Percentiles rank a stretch among this genome's conserved stretches.
phyloP scores from a whole-genome alignment of 2,888 invertebrate genomes.

The Psylliodes chrysocephalus region DNA sequence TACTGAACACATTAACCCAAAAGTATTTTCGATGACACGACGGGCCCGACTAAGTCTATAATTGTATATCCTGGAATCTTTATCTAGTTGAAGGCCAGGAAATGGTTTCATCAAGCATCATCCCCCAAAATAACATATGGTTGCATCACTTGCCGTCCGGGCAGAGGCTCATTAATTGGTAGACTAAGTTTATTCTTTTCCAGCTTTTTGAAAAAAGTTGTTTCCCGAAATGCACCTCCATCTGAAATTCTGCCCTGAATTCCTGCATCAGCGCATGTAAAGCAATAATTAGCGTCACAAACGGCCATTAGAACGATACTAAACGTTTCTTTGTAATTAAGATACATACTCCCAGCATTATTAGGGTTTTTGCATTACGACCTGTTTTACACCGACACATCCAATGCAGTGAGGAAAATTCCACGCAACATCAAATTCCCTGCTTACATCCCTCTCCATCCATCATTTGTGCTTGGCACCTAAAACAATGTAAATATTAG shows the following conservation, averaged over 20 bases:
- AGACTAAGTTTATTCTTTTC: not conserved
- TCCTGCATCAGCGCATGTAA: not conserved
- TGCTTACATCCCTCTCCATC: not conserved
- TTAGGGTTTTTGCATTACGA: not conserved
- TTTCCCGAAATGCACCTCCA: not conserved
- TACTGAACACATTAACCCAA: not conserved
- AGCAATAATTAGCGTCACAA: slow-evolving; percentile 13
- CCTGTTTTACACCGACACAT: slow-evolving; percentile 16
- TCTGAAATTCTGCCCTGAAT: not conserved
- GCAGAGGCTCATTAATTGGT: not conserved
- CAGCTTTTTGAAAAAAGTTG: not conserved
- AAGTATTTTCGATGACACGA: not conserved
- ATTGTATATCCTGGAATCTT: not conserved
- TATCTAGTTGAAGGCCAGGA: not conserved
- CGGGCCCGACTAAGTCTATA: not conserved
- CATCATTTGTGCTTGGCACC: not conserved
- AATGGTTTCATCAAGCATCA: not conserved
- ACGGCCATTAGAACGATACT: slow-evolving; percentile 13
- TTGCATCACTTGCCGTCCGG: not conserved
- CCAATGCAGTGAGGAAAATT: slow-evolving; percentile 15
- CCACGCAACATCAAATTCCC: no score
- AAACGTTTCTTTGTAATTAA: slow-evolving; percentile 17
- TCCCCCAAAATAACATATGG: not conserved
- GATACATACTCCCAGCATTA: slow-evolving; percentile 4
- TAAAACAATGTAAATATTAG: no score